Evolutionary conservation across 37 sponge, comb jelly and placozoan genomes (phyloP), one percentile per base, ranked within the genome.

Genomic region (Lycopodina hypogea): DNA sequence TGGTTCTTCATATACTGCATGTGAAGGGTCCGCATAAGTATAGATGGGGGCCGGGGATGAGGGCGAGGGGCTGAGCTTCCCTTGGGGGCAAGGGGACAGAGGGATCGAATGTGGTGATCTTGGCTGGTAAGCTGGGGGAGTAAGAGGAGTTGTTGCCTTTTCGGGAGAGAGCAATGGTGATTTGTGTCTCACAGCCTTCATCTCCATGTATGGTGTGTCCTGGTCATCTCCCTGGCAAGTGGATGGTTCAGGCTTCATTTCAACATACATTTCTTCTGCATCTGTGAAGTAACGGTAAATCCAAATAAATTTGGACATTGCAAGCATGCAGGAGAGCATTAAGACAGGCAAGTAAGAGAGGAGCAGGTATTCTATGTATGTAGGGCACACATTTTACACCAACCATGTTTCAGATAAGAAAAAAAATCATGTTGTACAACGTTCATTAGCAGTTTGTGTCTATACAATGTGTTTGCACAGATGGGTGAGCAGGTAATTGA

Each of bases 161-260:
- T 60, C 61, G n/a, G n/a, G n/a, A n/a, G n/a, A n/a, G n/a, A n/a
- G n/a, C n/a, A n/a, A n/a, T n/a, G n/a, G n/a, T n/a, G n/a, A n/a
- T n/a, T n/a, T n/a, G n/a, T n/a, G n/a, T n/a, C n/a, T n/a, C 61
- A 6, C 61, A 23, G 61, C 6, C 1, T 70, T 70, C 71, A 70
- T 70, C 38, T 70, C 45, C n/a, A 70, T 42, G 48, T 70, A 70
- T 2, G 12, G 48, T 9, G 68, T 9, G 23, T 42, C 45, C 22
- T 70, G 24, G 23, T 70, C 71, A 7, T 70, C 42, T 51, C 50
- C 67, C 30, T 66, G 24, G 19, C 37, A 11, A 34, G 35, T 53
- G 68, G 15, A 75, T 22, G 21, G 59, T 23, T 30, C 38, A 3
- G 79, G 68, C 19, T 68, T 52, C 79, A 78, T 78, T 23, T 78